Evolutionary conservation across 2,113 vertebrate genomes (phyloP).

Genomic region (Hemibagrus wyckioides): DNA sequence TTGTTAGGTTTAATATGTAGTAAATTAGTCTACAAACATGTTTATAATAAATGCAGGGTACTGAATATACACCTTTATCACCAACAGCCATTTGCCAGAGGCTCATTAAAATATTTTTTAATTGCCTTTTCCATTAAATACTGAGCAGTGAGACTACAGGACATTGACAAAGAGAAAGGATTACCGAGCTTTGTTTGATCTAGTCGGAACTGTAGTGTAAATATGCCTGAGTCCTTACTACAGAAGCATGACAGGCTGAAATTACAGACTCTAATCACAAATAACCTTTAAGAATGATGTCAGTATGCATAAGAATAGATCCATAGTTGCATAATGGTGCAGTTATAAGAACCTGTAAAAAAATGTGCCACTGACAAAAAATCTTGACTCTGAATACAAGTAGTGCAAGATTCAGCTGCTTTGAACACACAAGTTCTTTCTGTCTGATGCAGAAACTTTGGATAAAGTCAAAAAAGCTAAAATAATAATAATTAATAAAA

Average conservation of each 20-base stretch:
- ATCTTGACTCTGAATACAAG: no score
- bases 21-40: no score
- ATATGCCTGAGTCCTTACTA: neutral
- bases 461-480: no score
- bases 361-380: neutral
- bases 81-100: neutral
- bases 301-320: neutral
- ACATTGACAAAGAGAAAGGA: neutral
- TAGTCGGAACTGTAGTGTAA: neutral
- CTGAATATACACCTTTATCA: no score
- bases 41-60: no score
- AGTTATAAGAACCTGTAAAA: neutral
- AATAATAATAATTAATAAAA: no score
- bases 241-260: neutral
- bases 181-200: neutral
- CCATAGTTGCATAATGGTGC: neutral
- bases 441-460: neutral
- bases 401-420: no score
- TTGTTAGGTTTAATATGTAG: no score
- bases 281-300: neutral
- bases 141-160: neutral
- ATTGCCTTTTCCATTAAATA: no score
- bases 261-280: neutral
- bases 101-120: neutral
- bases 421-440: no score